These are phyloP conservation scores for Choreutis nemorana DNA, from an alignment of 2,888 invertebrate species.

Conservation along the genomic window DNA sequence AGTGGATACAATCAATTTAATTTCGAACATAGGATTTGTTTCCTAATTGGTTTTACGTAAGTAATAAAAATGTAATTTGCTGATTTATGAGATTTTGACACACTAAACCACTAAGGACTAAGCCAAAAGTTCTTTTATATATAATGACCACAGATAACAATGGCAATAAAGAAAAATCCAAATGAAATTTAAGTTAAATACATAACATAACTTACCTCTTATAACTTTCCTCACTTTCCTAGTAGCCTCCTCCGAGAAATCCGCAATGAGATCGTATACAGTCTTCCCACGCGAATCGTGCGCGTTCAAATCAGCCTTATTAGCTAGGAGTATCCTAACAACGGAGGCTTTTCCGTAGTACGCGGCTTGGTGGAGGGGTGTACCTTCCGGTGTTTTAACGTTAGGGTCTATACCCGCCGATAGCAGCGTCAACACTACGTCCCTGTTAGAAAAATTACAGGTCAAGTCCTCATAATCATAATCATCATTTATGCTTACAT, in stretches of 20 bases:
- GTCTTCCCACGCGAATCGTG: slow-evolving; percentile 83
- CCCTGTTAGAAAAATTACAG: slow-evolving; percentile 59
- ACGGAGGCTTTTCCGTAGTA: slow-evolving; percentile 91
- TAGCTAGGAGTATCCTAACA: slow-evolving; percentile 80
- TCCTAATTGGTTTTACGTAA: too few relatives aligned
- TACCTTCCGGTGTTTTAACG: slow-evolving; percentile 84
- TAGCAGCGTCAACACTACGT: slow-evolving; percentile 83
- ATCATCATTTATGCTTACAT: too few relatives aligned
- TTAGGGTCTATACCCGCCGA: slow-evolving; percentile 90
- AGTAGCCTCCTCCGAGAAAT: slow-evolving; percentile 89
- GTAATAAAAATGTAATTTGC: too few relatives aligned
- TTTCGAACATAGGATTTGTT: too few relatives aligned
- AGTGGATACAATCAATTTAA: too few relatives aligned
- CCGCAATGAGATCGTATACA: slow-evolving; percentile 84
- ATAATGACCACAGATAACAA: too few relatives aligned
- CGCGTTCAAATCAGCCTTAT: slow-evolving; percentile 83
- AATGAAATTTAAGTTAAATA: too few relatives aligned
- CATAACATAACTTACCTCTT: slow-evolving; percentile 72
- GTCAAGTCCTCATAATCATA: too few relatives aligned
- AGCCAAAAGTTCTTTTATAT: too few relatives aligned
- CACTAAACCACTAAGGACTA: too few relatives aligned
- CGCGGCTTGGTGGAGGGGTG: slow-evolving; percentile 93
- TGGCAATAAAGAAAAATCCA: too few relatives aligned
- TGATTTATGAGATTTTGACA: too few relatives aligned
- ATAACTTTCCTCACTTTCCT: slow-evolving; percentile 87